Conservation (phyloP, 2,888 invertebrate genomes). For the Phaedon cochleariae region DNA sequence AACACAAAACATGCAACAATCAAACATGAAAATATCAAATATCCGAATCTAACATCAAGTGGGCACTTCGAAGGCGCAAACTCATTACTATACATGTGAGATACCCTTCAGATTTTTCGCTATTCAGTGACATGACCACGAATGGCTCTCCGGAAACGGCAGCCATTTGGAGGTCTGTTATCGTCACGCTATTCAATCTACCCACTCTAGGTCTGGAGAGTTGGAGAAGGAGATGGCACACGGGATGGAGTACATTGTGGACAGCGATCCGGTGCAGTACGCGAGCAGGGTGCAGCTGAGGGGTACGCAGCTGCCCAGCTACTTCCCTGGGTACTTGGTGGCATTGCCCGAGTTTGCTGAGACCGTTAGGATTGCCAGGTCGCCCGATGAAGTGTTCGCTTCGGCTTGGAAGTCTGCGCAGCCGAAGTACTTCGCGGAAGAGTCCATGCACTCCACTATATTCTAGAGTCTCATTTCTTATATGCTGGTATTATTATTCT, state of each 20-base stretch:
- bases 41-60: too few species aligned
- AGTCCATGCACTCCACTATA: slow-evolving; percentile 38
- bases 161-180: too few species aligned
- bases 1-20: too few species aligned
- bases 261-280: slow-evolving; percentile 54
- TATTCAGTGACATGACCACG: too few species aligned
- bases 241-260: slow-evolving; percentile 56
- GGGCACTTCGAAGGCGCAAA: too few species aligned
- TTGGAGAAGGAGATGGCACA: slow-evolving; percentile 43
- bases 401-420: slow-evolving; percentile 57
- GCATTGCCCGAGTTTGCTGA: slow-evolving; percentile 56
- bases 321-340: slow-evolving; percentile 59
- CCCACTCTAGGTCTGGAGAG: too few species aligned
- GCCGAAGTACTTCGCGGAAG: slow-evolving; percentile 56
- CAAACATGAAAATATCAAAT: too few species aligned
- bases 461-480: too few species aligned
- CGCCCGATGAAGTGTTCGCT: slow-evolving; percentile 54
- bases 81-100: too few species aligned
- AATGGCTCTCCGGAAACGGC: too few species aligned
- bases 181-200: too few species aligned
- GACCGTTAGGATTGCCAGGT: slow-evolving; percentile 50
- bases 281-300: slow-evolving; percentile 56
- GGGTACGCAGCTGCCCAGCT: slow-evolving; percentile 55
- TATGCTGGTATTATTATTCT: slow-evolving; percentile 7
- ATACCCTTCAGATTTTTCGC: too few species aligned